Percentiles rank a stretch among this genome's conserved stretches.
phyloP scores from a whole-genome alignment of 2,113 vertebrate species.

The Oxygymnocypris stewartii region DNA sequence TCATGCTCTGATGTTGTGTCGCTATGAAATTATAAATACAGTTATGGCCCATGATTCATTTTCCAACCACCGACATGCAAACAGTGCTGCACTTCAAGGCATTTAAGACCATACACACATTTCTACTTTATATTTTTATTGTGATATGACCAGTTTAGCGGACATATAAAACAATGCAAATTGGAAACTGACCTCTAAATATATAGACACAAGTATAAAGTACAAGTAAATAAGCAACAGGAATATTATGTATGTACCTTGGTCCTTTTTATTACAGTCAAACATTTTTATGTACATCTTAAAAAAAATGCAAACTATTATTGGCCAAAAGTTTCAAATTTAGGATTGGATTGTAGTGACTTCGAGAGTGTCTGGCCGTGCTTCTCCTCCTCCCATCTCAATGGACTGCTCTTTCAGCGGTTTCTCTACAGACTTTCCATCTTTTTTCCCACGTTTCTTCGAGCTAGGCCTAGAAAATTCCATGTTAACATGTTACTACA shows the following conservation, averaged over 20 bases:
- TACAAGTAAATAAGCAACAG: constrained; percentile 6
- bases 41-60: neutral
- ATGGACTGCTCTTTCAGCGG: constrained; percentile 58
- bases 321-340: neutral
- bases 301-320: neutral
- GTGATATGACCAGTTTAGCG: neutral
- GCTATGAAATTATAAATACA: neutral
- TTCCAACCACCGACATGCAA: neutral
- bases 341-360: neutral
- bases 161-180: constrained; percentile 20
- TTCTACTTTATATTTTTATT: neutral
- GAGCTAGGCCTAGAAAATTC: constrained; percentile 60
- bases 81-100: neutral
- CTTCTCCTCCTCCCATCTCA: constrained; percentile 57
- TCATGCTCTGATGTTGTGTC: neutral
- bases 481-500: neutral
- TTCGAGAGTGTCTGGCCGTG: neutral
- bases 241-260: neutral
- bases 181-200: neutral
- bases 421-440: constrained; percentile 7
- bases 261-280: neutral
- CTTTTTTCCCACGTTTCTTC: constrained; percentile 54
- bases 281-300: neutral
- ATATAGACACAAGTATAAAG: constrained; percentile 7
- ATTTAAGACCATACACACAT: neutral